Base-by-base conservation (phyloP, 2,113 vertebrate species). In the Alligator mississippiensis region DNA sequence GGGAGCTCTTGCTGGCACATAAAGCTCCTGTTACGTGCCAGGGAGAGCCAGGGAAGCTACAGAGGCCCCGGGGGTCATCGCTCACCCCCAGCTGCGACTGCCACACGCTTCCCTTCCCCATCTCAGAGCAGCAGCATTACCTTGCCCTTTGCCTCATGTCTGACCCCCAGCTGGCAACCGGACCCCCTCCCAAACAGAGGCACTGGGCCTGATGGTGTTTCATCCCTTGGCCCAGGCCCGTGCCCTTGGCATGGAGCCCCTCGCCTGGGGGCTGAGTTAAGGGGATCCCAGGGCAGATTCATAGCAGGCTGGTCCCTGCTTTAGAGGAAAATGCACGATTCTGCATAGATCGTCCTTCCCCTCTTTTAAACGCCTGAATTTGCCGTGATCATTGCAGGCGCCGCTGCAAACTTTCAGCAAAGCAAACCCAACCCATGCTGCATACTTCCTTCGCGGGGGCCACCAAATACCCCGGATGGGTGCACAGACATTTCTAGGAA, bases 371-470 rank as follows among this genome's bases (percentile, higher is more conserved):
- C 24, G 38, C 68, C 12, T 34, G 13, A 12, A 38, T 21, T 72
- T 38, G 30, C 30, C 24, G 68, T 19, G 11, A 34, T 19, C 34
- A 19, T 34, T 21, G 11, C 30, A 34, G 10, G 1, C 3, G 28
- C 19, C 14, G 6, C 54, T 30, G 28, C n/a, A 5, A 0, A 22
- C 3, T 55, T 70, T 84, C 3, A 4, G 55, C 85, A 13, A 80
- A 14, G 12, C 3, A 70, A 66, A 92, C 81, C 2, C 55, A 83
- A 1, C 11, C 68, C 22, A 2, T 6, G 80, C 47, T 15, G 17
- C 27, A 17, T 28, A 47, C 27, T 55, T 55, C 68, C 22, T 54
- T 78, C 15, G 1, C 59, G 0, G 0, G 1, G 54, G 25, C 0
- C 68, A 72, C 14, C 2, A 72, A 82, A 72, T 77, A 57, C 79